Base-by-base conservation (phyloP, 1,140 invertebrate species). In the Apis florea region DNA sequence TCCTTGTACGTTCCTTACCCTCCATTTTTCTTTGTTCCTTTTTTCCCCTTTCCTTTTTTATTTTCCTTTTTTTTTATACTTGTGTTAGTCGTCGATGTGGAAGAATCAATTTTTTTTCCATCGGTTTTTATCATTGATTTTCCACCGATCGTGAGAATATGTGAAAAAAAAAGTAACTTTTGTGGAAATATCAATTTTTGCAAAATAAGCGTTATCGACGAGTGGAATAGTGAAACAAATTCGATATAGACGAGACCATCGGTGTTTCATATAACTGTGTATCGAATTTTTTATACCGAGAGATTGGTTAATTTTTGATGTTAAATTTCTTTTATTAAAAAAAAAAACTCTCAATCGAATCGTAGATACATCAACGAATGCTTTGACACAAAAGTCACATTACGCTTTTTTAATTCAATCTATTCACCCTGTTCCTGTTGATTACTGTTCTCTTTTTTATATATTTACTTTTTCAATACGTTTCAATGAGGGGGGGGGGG, bases 401-500 rank as follows among this genome's bases (percentile, higher is more conserved):
- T 68, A 58, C 31, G n/a, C 21, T 79, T 58, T n/a, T 53, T 58
- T 26, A 67, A 74, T 80, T 74, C 71, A 8, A 21, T 3, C 31
- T 54, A 54, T 75, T 51, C 63, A 59, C n/a, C 21, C 47, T 26
- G 49, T 67, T 9, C 15, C 21, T 17, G 6, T 53, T 49, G 24
- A 0, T 47, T 74, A 21, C 71, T 31, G 15, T 21, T 21, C 24
- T 51, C 47, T 8, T 76, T 69, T 69, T 68, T 40, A n/a, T 40
- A 40, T 40, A 53, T 76, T 76, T n/a, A 40, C n/a, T 40, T 54
- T 47, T 54, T 21, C 63, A 15, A 31, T 61, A 73, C 47, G 51
- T 80, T 80, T 80, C 51, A 53, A 19, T 0, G n/a, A 3, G 13
- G 13, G 8, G 51, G 15, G 12, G 15, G 51, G 17, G 15, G 17